These are phyloP conservation scores for Cardiocondyla obscurior DNA, from an alignment of 1,140 invertebrate species.

Conservation along the genomic window DNA sequence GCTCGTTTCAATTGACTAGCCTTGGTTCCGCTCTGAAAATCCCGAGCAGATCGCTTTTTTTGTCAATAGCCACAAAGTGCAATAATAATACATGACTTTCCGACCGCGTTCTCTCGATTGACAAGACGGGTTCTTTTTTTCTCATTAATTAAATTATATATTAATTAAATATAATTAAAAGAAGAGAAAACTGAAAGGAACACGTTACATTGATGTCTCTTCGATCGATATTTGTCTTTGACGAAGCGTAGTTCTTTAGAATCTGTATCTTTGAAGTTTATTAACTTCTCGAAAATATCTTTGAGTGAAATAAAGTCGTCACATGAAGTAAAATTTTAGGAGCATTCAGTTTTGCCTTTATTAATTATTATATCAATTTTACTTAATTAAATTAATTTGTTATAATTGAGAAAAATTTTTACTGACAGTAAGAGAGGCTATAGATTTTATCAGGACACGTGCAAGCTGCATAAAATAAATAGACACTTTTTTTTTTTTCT, in stretches of 20 bases:
- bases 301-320: neutral
- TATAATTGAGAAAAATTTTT: neutral
- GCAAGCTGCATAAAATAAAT: neutral
- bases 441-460: neutral
- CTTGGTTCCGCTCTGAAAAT: slow-evolving; percentile 60
- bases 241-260: neutral
- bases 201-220: neutral
- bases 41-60: slow-evolving; percentile 22
- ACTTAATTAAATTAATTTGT: neutral
- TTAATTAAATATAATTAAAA: neutral
- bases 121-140: neutral
- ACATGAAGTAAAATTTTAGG: neutral
- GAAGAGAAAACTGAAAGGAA: neutral
- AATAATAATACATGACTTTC: slow-evolving; percentile 4
- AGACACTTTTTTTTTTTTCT: neutral
- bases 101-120: neutral
- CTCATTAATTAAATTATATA: neutral
- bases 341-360: neutral
- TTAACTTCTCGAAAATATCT: neutral
- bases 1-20: slow-evolving; percentile 14
- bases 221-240: neutral
- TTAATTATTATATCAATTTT: neutral
- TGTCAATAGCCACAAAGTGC: neutral
- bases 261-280: slow-evolving; percentile 2
- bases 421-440: neutral